A percentile compares a stretch with the other conserved stretches of the same genome.
Evolutionary conservation across 2,888 invertebrate species (phyloP).

Genomic region (Allacma fusca): DNA sequence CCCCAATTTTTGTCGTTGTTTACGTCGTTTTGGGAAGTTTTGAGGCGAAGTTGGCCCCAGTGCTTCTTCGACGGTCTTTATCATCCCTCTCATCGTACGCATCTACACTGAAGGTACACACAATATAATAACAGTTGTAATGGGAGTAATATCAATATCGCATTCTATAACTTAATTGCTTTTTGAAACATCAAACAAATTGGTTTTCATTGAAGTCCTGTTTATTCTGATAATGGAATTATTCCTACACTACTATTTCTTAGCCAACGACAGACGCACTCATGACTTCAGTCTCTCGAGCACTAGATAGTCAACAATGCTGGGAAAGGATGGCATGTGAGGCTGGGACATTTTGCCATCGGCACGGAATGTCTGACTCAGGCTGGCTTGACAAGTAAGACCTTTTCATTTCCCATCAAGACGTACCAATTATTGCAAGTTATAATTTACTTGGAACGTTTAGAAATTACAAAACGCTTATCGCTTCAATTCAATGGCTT

Average conservation of each 20-base stretch:
- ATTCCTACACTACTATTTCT: too few relatives aligned
- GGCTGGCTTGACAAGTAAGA: slow-evolving; percentile 41
- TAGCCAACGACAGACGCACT: slow-evolving; percentile 47
- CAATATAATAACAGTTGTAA: background rate
- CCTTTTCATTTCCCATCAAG: slow-evolving; percentile 7
- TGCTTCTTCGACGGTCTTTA: slow-evolving; percentile 47
- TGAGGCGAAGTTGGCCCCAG: slow-evolving; percentile 58
- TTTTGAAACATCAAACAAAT: background rate
- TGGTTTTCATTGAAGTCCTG: background rate
- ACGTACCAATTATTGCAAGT: background rate
- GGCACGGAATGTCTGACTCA: slow-evolving; percentile 45
- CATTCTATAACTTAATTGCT: background rate
- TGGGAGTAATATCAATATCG: too few relatives aligned
- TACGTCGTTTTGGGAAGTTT: slow-evolving; percentile 60
- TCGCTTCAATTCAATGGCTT: too few relatives aligned
- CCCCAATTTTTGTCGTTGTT: slow-evolving; percentile 61
- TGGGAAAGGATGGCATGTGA: slow-evolving; percentile 55
- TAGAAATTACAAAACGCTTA: too few relatives aligned
- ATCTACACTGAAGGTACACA: slow-evolving; percentile 10
- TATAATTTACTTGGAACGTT: background rate
- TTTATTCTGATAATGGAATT: too few relatives aligned
- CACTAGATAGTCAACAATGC: slow-evolving; percentile 50
- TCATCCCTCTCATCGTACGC: slow-evolving; percentile 13
- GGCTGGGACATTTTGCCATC: slow-evolving; percentile 47
- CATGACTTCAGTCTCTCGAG: slow-evolving; percentile 36